Evolutionary conservation across 2,888 invertebrate species (phyloP).

Genomic region (Diarsia dahlii): DNA sequence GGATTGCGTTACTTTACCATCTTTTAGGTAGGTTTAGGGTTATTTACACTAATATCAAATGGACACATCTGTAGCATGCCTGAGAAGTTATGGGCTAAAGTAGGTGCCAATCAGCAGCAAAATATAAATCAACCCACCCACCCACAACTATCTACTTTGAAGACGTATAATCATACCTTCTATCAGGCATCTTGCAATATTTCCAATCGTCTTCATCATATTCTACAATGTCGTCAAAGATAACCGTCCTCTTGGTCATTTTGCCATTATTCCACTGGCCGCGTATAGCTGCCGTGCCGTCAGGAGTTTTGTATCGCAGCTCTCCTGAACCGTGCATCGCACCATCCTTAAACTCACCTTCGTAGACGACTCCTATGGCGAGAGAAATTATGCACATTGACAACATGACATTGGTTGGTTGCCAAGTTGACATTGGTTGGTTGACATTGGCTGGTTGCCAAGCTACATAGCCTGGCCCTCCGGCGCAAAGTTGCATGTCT

Average conservation of each 20-base stretch:
- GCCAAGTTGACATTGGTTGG: too few relatives aligned
- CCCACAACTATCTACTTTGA: background rate
- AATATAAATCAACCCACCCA: background rate
- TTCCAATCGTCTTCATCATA: constrained; percentile 7
- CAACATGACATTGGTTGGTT: too few relatives aligned
- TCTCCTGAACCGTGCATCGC: constrained; percentile 27
- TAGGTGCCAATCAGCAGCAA: too few relatives aligned
- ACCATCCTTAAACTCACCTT: constrained; percentile 25
- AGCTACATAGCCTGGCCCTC: too few relatives aligned
- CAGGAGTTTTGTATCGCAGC: constrained; percentile 7
- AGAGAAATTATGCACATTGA: background rate
- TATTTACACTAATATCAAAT: background rate
- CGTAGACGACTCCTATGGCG: constrained; percentile 13
- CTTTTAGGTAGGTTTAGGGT: background rate
- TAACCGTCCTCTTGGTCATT: background rate
- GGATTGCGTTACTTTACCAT: background rate
- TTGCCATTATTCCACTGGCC: constrained; percentile 17
- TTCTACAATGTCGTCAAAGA: constrained; percentile 7
- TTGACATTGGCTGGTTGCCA: too few relatives aligned
- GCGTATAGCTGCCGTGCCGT: constrained; percentile 5
- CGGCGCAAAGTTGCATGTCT: too few relatives aligned
- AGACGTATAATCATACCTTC: constrained; percentile 25
- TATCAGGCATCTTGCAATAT: constrained; percentile 42
- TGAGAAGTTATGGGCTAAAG: too few relatives aligned
- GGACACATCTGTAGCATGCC: too few relatives aligned